Evolutionary conservation across 2,113 vertebrate species (phyloP).

Genomic region (Muntiacus muntjak): DNA sequence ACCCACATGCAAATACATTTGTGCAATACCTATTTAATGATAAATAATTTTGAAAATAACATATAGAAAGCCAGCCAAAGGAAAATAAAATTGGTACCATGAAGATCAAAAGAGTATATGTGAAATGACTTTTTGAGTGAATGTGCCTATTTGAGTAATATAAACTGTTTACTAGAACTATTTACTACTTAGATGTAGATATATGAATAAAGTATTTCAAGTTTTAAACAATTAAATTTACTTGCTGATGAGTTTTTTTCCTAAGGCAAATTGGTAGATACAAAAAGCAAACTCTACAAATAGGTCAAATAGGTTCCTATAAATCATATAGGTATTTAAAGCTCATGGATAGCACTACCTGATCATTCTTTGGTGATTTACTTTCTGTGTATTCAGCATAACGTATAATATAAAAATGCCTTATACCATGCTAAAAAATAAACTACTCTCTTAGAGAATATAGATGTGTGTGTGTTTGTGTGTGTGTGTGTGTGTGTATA

Average conservation of each 20-base stretch:
- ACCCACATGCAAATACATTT: not conserved
- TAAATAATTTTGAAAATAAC: conserved; percentile 32
- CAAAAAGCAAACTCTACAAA: not conserved
- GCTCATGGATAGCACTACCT: not conserved
- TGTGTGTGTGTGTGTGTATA: too few species aligned
- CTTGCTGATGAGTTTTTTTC: not conserved
- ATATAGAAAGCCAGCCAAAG: conserved; percentile 17
- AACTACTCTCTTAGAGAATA: not conserved
- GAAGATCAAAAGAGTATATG: not conserved
- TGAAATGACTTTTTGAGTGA: conserved; percentile 7
- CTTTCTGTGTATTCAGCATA: not conserved
- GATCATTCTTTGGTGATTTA: not conserved
- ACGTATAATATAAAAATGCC: not conserved
- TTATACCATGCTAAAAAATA: not conserved
- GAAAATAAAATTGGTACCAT: conserved; percentile 30
- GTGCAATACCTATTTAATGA: not conserved
- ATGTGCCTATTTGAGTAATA: not conserved
- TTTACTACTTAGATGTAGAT: not conserved
- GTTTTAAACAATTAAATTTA: not conserved
- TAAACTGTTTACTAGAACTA: conserved; percentile 25
- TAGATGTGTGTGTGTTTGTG: too few species aligned
- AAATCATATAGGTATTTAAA: not conserved
- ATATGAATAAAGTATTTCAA: conserved; percentile 30
- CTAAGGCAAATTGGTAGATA: not conserved
- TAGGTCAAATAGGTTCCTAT: not conserved